Base-by-base conservation (phyloP, 2,888 invertebrate species). In the Salticus scenicus region DNA sequence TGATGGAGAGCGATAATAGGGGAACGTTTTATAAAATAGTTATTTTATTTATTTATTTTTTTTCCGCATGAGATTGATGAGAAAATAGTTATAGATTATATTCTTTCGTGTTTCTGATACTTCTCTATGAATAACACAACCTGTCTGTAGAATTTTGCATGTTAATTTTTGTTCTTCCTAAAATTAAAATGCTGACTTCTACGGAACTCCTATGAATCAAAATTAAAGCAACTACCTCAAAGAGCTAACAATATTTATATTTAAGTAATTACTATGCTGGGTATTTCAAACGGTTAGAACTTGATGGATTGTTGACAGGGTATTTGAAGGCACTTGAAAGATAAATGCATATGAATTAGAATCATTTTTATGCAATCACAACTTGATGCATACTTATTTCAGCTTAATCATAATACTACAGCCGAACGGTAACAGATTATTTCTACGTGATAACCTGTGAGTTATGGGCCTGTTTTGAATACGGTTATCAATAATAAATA, bases 381-480 rank as follows among this genome's bases (percentile, higher is more conserved):
- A 24, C 57, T 24, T 57, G 57, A 57, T 57, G 57, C 17, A 57
- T 57, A 5, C 57, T 5, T 57, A 24, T 12, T 57, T 24, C 5
- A 24, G 20, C 2, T 24, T 57, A 57, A 57, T 57, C 57, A 57
- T 57, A 57, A 24, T 57, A 57, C 20, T 57, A 20, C 7, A 5
- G 24, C 17, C 4, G 24, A n/a, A 24, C 24, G 57, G 57, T 24
- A 57, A 57, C 57, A 24, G 20, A 24, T 57, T 7, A 24, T 57
- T 57, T 24, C 5, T 1, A 2, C 1, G 1, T 57, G 20, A 57
- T 57, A 17, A 24, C 24, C 24, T 24, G 57, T 57, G 57, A 57
- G 57, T 57, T 57, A 57, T 57, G 57, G 47, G 17, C 24, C 20
- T 24, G 57, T 24, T 57, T 57, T 57, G 57, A 57, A 57, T 57